Percentiles rank a stretch among this genome's conserved stretches.
Evolutionary conservation across 1,140 invertebrate genomes (phyloP).

Genomic region (Heliconius congener): DNA sequence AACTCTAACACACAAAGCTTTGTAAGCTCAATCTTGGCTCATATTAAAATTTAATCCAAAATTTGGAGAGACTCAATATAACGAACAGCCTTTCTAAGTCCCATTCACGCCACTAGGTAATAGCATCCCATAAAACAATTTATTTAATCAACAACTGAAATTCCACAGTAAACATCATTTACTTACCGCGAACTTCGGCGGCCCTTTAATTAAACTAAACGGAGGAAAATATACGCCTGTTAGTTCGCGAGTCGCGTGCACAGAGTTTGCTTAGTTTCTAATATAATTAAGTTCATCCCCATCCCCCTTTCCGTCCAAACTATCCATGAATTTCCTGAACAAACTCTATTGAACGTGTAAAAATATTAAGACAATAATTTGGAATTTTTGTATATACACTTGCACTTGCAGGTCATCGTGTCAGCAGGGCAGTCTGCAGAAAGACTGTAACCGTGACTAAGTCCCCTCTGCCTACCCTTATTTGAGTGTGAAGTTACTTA

Average conservation of each 20-base stretch:
- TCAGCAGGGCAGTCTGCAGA: too few relatives aligned
- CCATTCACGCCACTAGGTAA: conserved; percentile 12
- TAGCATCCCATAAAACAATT: conserved; percentile 20
- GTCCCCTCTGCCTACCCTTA: too few relatives aligned
- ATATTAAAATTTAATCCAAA: neutral
- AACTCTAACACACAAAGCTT: too few relatives aligned
- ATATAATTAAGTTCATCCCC: conserved; percentile 36
- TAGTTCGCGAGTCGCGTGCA: conserved; percentile 32
- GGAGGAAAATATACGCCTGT: conserved; percentile 33
- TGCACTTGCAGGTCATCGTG: neutral
- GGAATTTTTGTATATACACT: neutral
- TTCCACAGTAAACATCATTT: conserved; percentile 29
- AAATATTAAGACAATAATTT: neutral
- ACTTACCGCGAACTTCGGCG: conserved; percentile 26
- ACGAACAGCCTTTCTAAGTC: neutral
- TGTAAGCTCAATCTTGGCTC: neutral
- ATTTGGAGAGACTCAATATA: neutral
- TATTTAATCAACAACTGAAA: conserved; percentile 28
- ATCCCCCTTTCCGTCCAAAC: neutral
- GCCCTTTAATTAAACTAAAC: conserved; percentile 37
- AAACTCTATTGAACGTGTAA: conserved; percentile 1
- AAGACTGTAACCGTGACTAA: too few relatives aligned
- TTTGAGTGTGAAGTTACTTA: too few relatives aligned
- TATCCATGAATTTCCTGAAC: conserved; percentile 14
- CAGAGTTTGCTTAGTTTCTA: conserved; percentile 21